Base-by-base conservation (phyloP, 2,888 invertebrate species). In the Perdita meconis region DNA sequence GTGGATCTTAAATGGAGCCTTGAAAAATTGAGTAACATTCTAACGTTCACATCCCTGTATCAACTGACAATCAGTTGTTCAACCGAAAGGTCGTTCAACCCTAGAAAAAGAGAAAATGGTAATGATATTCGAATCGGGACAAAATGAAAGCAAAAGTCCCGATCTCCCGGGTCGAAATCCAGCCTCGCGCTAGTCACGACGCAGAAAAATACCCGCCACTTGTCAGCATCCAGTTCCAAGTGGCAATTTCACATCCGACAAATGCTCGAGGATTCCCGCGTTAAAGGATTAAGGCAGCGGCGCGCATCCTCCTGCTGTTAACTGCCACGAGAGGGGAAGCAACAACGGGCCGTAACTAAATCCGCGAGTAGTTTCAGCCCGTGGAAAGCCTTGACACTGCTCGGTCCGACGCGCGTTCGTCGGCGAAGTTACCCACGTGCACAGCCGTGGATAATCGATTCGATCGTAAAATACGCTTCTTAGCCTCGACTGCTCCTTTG, bases 361-460 rank as follows among this genome's bases (percentile, higher is more conserved):
- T 78, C 79, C 72, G 64, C 73, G 66, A 72, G 83, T 78, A 85
- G 83, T 81, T 80, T 75, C 80, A 84, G 72, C 67, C 76, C 81
- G 70, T 64, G 76, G 71, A 86, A 85, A 86, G 81, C 86, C 89
- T 89, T 88, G 89, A 86, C 68, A 78, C 80, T 83, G 66, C 82
- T 78, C 73, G 82, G n/a, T 78, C 85, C 80, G 83, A 86, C 87
- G 84, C 83, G 82, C 85, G 86, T 87, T 87, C 83, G 85, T 88
- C 82, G 84, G 84, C 83, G 79, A 86, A 84, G 82, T 88, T 88
- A 81, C 82, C 83, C 85, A 87, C 85, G 86, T 85, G 85, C 85
- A 87, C 78, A 81, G 70, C 87, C 88, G 84, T 86, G 87, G 84
- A 89, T 89, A 89, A 89, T 89, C 87, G 88, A 89, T 89, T 89